A percentile compares a stretch with the other conserved stretches of the same genome.
These are phyloP conservation scores for Cryptocephalus moraei DNA, from an alignment of 2,888 invertebrate genomes.

Conservation along the genomic window DNA sequence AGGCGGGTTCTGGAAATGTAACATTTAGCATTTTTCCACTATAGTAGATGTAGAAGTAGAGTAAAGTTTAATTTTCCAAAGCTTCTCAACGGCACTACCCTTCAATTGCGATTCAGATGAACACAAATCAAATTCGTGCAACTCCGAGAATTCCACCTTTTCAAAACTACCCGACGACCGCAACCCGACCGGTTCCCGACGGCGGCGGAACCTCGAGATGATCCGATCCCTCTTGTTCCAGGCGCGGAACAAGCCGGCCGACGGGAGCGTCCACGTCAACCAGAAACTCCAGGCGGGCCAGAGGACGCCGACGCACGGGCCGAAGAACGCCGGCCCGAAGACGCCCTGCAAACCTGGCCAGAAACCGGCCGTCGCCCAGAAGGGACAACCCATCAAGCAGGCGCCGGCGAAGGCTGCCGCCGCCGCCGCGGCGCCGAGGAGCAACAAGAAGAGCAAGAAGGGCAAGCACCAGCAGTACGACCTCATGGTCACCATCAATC, in stretches of 20 bases:
- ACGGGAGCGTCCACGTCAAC: slow-evolving; percentile 59
- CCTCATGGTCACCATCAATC: slow-evolving; percentile 69
- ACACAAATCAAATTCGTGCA: no score
- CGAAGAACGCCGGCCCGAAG: slow-evolving; percentile 48
- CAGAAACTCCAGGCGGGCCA: slow-evolving; percentile 57
- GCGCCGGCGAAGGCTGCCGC: slow-evolving; percentile 51
- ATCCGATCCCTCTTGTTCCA: slow-evolving; percentile 28
- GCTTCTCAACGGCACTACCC: no score
- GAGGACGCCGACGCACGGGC: slow-evolving; percentile 48
- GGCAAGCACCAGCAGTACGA: slow-evolving; percentile 74
- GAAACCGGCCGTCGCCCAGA: slow-evolving; percentile 62
- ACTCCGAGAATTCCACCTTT: no score
- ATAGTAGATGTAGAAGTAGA: no score
- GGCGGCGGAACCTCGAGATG: no score
- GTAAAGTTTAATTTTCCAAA: no score
- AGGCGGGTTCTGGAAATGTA: no score
- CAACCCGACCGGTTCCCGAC: not conserved
- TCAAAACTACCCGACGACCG: not conserved
- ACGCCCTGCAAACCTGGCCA: slow-evolving; percentile 48
- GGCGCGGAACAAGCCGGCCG: slow-evolving; percentile 76
- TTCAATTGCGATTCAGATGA: no score
- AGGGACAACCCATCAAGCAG: slow-evolving; percentile 61
- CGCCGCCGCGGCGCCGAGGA: slow-evolving; percentile 47
- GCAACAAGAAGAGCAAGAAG: slow-evolving; percentile 62
- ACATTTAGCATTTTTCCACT: no score